Conservation (phyloP, 1,140 invertebrate species). For the Drosophila kurseongensis region DNA sequence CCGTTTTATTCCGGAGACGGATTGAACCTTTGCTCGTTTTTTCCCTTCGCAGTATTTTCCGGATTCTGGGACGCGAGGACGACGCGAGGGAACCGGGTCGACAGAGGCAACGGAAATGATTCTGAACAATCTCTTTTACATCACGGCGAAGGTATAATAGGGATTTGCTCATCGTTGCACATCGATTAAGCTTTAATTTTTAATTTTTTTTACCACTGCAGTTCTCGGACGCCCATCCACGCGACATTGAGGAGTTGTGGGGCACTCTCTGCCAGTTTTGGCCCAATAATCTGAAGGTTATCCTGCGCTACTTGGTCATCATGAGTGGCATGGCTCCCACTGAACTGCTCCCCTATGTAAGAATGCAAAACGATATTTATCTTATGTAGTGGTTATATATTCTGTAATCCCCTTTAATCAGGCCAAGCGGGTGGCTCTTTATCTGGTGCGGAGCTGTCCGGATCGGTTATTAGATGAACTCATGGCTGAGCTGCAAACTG, state of each 20-base stretch:
- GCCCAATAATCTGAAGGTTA: slow-evolving; percentile 98
- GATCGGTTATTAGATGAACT: slow-evolving; percentile 97
- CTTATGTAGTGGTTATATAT: not conserved
- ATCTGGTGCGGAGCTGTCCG: slow-evolving; percentile 94
- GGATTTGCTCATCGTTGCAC: not conserved
- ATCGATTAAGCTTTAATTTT: not conserved
- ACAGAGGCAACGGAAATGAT: slow-evolving; percentile 99
- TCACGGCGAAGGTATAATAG: slow-evolving; percentile 95
- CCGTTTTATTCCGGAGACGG: slow-evolving; percentile 2
- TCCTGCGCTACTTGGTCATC: slow-evolving; percentile 98
- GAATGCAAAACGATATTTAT: slow-evolving; percentile 41
- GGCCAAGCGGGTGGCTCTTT: slow-evolving; percentile 97
- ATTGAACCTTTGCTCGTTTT: not conserved
- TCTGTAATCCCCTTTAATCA: slow-evolving; percentile 77
- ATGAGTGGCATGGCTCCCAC: slow-evolving; percentile 97
- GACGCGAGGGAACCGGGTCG: slow-evolving; percentile 97
- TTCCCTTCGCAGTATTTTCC: slow-evolving; percentile 88
- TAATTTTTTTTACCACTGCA: slow-evolving; percentile 78
- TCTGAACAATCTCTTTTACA: slow-evolving; percentile 99
- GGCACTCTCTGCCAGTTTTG: slow-evolving; percentile 97
- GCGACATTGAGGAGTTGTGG: slow-evolving; percentile 98
- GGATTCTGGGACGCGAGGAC: slow-evolving; percentile 88
- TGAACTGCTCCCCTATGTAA: slow-evolving; percentile 95
- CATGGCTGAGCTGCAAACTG: slow-evolving; percentile 98
- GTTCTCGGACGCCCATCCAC: slow-evolving; percentile 97